A percentile compares a stretch with the other conserved stretches of the same genome.
Evolutionary conservation across 2,888 invertebrate species (phyloP).

Genomic region (Idaea aversata): DNA sequence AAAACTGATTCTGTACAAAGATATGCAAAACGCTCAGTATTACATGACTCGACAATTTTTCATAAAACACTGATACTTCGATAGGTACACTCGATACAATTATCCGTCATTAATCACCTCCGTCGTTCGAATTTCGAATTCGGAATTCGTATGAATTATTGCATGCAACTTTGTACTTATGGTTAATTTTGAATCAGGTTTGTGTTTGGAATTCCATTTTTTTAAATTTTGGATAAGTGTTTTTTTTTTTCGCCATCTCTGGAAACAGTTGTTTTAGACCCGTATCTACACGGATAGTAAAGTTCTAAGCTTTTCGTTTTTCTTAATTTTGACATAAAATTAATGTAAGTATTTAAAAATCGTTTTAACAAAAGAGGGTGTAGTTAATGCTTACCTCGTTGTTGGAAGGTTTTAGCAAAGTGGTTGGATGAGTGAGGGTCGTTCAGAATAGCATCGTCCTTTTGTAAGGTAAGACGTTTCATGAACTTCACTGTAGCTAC

Average conservation of each 20-base stretch:
- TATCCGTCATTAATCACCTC: slow-evolving; percentile 61
- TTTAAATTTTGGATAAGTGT: background rate
- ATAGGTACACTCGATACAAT: slow-evolving; percentile 46
- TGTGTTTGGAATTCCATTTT: background rate
- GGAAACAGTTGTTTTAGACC: background rate
- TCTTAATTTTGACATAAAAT: too few relatives aligned
- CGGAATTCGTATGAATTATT: slow-evolving; percentile 34
- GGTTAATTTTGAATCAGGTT: background rate
- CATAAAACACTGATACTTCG: slow-evolving; percentile 51
- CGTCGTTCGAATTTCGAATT: slow-evolving; percentile 20
- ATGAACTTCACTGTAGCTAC: too few relatives aligned
- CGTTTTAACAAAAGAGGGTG: too few relatives aligned
- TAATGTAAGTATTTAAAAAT: too few relatives aligned
- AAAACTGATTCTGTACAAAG: slow-evolving; percentile 19
- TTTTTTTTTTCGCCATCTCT: background rate
- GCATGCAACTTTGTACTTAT: background rate
- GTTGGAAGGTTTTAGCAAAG: too few relatives aligned
- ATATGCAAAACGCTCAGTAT: slow-evolving; percentile 27
- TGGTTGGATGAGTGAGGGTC: too few relatives aligned
- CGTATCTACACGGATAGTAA: too few relatives aligned
- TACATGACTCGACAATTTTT: slow-evolving; percentile 55
- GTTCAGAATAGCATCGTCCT: too few relatives aligned
- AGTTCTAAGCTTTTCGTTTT: too few relatives aligned
- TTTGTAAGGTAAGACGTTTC: too few relatives aligned
- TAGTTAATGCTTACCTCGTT: too few relatives aligned